Evolutionary conservation across 2,113 vertebrate genomes (phyloP).

Genomic region (Halcyon malimbica): DNA sequence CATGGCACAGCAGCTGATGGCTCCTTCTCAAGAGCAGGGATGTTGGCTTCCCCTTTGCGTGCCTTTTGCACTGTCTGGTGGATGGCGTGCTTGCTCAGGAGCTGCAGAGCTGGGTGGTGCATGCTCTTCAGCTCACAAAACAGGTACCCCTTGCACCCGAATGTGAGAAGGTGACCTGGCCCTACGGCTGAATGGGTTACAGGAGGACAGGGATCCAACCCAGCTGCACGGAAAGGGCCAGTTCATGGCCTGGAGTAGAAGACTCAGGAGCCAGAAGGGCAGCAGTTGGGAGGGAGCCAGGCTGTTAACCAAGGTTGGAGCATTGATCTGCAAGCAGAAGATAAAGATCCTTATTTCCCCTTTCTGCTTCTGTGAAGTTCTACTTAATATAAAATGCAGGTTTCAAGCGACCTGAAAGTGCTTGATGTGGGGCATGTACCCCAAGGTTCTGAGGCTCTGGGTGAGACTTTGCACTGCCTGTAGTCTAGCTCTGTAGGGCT

Average conservation of each 20-base stretch:
- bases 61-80: not conserved
- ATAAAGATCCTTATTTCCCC: not conserved
- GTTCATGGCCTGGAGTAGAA: not conserved
- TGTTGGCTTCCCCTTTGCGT: fast-evolving
- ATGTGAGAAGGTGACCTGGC: not conserved
- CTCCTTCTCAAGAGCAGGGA: not conserved
- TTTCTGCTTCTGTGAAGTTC: not conserved
- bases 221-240: not conserved
- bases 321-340: not conserved
- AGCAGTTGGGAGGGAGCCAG: not conserved
- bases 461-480: not conserved
- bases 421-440: not conserved
- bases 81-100: not conserved
- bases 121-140: not conserved
- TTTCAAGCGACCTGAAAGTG: not conserved
- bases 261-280: not conserved
- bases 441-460: not conserved
- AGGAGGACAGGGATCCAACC: not conserved
- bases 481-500: not conserved
- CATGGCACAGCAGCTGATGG: fast-evolving
- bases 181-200: not conserved
- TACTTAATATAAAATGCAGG: not conserved
- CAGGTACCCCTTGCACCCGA: not conserved
- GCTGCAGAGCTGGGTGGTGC: not conserved
- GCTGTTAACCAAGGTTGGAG: not conserved